These are phyloP conservation scores for Seira sanloemensis DNA, from an alignment of 2,888 invertebrate species.

Conservation along the genomic window DNA sequence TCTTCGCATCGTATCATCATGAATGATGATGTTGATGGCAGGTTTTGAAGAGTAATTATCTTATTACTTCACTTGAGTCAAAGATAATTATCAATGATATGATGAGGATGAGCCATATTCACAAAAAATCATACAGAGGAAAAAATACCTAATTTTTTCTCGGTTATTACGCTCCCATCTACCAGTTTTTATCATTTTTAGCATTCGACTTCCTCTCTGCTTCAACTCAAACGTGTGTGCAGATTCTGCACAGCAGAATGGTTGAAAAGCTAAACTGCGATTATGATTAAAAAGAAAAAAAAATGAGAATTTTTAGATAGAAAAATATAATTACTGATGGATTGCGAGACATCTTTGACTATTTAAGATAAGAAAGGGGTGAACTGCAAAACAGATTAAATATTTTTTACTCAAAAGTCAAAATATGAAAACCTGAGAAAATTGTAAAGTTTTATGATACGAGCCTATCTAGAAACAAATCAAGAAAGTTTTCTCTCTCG, in stretches of 20 bases:
- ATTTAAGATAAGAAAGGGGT: neutral
- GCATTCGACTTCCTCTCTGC: too few species aligned
- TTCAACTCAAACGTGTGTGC: too few species aligned
- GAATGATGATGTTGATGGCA: conserved; percentile 45
- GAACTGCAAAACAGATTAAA: too few species aligned
- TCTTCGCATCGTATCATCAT: neutral
- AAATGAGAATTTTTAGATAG: neutral
- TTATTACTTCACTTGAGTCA: conserved; percentile 50
- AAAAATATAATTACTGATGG: neutral
- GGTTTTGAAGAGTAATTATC: conserved; percentile 56
- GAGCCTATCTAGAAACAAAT: neutral
- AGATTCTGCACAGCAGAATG: too few species aligned
- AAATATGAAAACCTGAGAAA: neutral
- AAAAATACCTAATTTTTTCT: too few species aligned
- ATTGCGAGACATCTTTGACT: neutral
- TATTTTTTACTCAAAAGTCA: too few species aligned
- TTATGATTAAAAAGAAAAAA: neutral
- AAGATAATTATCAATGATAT: conserved; percentile 56
- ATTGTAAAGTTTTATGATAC: neutral
- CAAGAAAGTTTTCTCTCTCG: too few species aligned
- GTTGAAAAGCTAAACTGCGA: too few species aligned
- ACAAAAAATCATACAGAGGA: neutral
- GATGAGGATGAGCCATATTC: neutral
- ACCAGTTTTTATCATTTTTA: too few species aligned
- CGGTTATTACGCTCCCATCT: neutral